Base-by-base conservation (phyloP, 2,888 invertebrate genomes). In the Erynnis tages region DNA sequence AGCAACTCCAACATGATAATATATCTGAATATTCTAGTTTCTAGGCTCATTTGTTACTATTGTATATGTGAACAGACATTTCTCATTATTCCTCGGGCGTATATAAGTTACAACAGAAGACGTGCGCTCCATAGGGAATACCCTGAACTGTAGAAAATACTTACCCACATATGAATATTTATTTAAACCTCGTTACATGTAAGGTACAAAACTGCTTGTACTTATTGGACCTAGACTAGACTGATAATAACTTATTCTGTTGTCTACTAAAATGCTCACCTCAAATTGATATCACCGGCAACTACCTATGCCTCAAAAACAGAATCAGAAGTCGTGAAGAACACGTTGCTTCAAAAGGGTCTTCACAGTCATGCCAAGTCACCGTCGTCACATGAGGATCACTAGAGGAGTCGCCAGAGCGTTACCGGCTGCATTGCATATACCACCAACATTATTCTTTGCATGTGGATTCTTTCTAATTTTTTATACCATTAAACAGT, bases 21-120 rank as follows among this genome's bases (percentile, higher is more conserved):
- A 6, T 29, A 11, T 29, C 23, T 17, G 34, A 46, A 46, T 34
- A 35, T 46, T 45, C 45, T 8, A 23, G 34, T 13, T 45, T 43
- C 17, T n/a, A 45, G 34, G 23, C 25, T 45, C 45, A 45, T 45
- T 45, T 25, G 45, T 35, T 45, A 45, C 32, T 21, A 23, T 45
- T 45, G 11, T 45, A 11, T 35, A 11, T 35, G 35, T 27, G 25
- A 40, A 46, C 11, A 25, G 21, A 32, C 23, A 44, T 7, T 17
- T 25, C 11, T 21, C 23, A 17, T 10, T 46, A 46, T 46, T 46
- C 46, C 35, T 46, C 16, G 16, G 25, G 17, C 35, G 27, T 46
- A 17, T 21, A 45, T 35, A 46, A 14, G 16, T 46, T 46, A 46
- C n/a, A 11, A 4, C 10, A 25, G 10, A 5, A 16, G 34, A 46